Evolutionary conservation across 2,113 vertebrate genomes (phyloP), one percentile per base, ranked within the genome.

Genomic region (Podarcis cretensis): DNA sequence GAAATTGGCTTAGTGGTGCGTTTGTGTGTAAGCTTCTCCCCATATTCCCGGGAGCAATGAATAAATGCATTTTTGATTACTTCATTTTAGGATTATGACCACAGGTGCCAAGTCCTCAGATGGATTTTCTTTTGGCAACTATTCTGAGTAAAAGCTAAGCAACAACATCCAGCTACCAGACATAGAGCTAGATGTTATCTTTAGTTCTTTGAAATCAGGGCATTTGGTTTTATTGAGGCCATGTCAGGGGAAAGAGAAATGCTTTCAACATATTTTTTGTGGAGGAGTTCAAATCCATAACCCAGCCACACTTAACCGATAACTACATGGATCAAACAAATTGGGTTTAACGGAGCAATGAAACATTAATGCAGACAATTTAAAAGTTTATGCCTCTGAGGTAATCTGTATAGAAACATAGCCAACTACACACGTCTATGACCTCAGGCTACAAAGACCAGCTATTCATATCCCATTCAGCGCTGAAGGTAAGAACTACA

Each of bases 361-460:
- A 91, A 93, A 94, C 65, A 91, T 92, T 92, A 90, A 94, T 87
- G 83, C 2, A 65, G 8, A 13, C 16, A 90, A 87, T 89, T 91
- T 85, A 88, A 91, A 83, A 89, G 23, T 87, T 89, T 71, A 80
- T 18, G 40, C 91, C 87, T 92, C 92, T 80, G 84, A 89, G 35
- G 73, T 82, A 89, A 91, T 87, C 48, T n/a, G 84, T 68, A 37
- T 6, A 74, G 89, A 92, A 89, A 27, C 75, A 75, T 80, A 90
- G 89, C 10, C 82, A 88, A 91, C 63, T 89, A 40, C 21, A 76
- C 71, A 86, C 0, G 0, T 18, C 5, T 83, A 87, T 90, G 63
- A 95, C 91, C 88, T 63, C 75, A 92, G 92, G 89, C 88, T 92
- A 87, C 35, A 91, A 90, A 81, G 85, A 77, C 81, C 87, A 90